Conservation (phyloP, 2,113 vertebrate genomes). For the Nettapus auritus region DNA sequence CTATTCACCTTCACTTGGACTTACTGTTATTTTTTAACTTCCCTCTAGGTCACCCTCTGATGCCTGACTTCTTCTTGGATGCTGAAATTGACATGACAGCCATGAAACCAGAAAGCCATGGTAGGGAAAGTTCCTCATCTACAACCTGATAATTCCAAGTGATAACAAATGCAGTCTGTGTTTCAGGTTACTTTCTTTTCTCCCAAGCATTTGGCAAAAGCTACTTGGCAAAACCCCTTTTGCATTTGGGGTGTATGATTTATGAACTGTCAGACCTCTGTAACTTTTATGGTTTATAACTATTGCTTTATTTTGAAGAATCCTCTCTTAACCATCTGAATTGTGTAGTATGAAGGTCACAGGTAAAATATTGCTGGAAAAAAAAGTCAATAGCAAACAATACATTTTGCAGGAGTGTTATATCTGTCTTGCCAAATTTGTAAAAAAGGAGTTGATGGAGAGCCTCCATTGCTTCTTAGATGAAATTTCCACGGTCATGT, state of each 20-base stretch:
- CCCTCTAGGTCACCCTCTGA: conserved; percentile 86
- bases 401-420: neutral
- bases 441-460: neutral
- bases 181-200: neutral
- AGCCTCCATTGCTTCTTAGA: neutral
- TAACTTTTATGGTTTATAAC: neutral
- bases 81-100: conserved; percentile 66
- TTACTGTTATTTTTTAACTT: neutral
- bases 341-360: neutral
- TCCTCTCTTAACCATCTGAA: neutral
- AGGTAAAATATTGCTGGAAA: neutral
- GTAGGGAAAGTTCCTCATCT: conserved; percentile 51
- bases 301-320: neutral
- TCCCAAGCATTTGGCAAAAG: neutral
- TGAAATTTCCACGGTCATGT: neutral
- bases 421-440: neutral
- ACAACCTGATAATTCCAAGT: neutral
- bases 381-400: neutral
- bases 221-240: neutral
- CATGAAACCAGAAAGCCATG: conserved; percentile 74
- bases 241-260: neutral
- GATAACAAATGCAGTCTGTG: neutral
- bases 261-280: neutral
- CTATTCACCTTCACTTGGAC: neutral
- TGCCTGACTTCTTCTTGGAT: conserved; percentile 97